Conservation (phyloP, 2,113 vertebrate genomes). For the Percina caprodes region DNA sequence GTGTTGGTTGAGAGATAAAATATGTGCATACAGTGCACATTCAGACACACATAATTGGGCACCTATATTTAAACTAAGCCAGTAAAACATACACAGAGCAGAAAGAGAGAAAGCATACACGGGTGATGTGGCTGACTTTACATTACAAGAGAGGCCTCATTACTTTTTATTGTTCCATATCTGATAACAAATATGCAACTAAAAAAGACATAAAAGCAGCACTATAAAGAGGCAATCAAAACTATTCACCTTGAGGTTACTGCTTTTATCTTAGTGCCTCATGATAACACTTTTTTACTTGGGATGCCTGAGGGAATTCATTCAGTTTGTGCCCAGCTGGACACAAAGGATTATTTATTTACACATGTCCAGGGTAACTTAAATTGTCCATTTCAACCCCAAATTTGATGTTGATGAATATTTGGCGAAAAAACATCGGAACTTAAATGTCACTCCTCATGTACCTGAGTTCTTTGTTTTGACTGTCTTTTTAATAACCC, state of each 20-base stretch:
- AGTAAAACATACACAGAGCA: background rate
- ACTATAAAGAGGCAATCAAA: conserved; percentile 20
- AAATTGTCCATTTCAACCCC: background rate
- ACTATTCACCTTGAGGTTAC: conserved; percentile 3
- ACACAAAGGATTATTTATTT: background rate
- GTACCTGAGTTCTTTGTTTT: background rate
- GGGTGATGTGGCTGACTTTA: conserved; percentile 14
- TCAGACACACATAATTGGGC: background rate
- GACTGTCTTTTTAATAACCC: conserved; percentile 15
- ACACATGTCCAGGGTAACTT: background rate
- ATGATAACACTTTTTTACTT: background rate
- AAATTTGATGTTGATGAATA: background rate
- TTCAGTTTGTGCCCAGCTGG: background rate
- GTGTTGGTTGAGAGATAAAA: background rate
- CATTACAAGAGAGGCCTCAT: conserved; percentile 34
- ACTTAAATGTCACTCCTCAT: background rate
- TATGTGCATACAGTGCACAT: background rate
- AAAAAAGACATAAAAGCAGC: conserved; percentile 27
- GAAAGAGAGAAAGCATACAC: background rate
- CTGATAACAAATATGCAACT: conserved; percentile 33
- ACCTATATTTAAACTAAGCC: background rate
- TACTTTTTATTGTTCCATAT: conserved; percentile 46
- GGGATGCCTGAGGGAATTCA: conserved; percentile 18
- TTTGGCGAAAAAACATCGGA: background rate
- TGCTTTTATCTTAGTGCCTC: conserved; percentile 41